Evolutionary conservation across 2,888 invertebrate species (phyloP).

Genomic region (Epinotia bilunana): DNA sequence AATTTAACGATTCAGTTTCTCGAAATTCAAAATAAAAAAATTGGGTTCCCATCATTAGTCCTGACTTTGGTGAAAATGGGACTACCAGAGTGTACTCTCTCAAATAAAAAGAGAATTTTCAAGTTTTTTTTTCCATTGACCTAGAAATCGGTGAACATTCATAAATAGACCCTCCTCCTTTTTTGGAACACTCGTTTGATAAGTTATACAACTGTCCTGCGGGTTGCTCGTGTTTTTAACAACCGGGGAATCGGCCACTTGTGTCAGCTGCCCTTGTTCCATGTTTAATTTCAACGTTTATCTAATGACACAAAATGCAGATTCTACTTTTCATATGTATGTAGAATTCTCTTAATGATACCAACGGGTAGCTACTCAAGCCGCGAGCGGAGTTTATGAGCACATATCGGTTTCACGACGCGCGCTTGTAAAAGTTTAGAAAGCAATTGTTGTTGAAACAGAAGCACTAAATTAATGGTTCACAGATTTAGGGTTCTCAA

Average conservation of each 20-base stretch:
- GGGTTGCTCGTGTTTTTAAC: background rate
- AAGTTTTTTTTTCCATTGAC: no score
- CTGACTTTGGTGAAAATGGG: no score
- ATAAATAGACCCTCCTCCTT: no score
- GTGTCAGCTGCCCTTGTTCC: background rate
- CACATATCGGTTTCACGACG: slow-evolving; percentile 34
- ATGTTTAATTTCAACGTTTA: background rate
- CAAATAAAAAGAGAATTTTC: no score
- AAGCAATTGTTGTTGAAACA: slow-evolving; percentile 34
- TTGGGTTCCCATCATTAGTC: no score
- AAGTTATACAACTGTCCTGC: no score
- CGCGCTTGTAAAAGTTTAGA: slow-evolving; percentile 29
- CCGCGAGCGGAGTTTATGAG: slow-evolving; percentile 21
- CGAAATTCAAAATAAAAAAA: no score
- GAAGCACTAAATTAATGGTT: slow-evolving; percentile 13
- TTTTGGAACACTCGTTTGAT: no score
- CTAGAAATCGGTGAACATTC: no score
- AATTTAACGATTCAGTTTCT: no score
- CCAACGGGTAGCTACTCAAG: slow-evolving; percentile 21
- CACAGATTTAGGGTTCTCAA: background rate
- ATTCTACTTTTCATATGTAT: slow-evolving; percentile 9
- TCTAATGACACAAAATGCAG: background rate
- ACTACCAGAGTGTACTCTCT: no score
- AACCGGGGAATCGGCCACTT: background rate
- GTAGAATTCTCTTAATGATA: slow-evolving; percentile 26